Conservation (phyloP, 2,113 vertebrate species). For the Chrysochloris asiatica region DNA sequence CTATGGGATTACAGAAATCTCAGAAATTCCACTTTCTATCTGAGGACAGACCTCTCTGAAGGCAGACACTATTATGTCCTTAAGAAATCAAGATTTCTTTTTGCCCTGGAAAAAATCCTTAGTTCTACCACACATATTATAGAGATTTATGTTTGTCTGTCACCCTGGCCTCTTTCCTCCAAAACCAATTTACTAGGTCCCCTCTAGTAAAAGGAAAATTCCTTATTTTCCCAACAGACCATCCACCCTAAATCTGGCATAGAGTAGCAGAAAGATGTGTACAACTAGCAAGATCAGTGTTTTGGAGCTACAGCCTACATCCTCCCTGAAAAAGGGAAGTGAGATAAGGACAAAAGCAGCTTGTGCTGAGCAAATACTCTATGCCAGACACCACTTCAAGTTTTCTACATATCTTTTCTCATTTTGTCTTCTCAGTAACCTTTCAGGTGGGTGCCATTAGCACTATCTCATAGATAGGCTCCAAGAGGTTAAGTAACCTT, state of each 20-base stretch:
- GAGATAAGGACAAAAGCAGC: neutral
- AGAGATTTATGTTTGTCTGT: conserved; percentile 19
- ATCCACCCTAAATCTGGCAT: conserved; percentile 10
- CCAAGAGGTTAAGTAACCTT: conserved; percentile 18
- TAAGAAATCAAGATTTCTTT: conserved; percentile 38
- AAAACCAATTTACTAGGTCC: neutral
- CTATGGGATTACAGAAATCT: neutral
- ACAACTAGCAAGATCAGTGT: neutral
- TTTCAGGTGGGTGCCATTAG: neutral
- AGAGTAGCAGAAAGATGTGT: neutral
- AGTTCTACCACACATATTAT: neutral
- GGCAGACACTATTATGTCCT: conserved; percentile 4
- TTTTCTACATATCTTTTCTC: neutral
- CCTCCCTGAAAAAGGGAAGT: neutral
- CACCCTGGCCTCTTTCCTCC: neutral
- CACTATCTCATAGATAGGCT: neutral
- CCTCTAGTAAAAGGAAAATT: conserved; percentile 54
- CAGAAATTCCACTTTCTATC: conserved; percentile 13
- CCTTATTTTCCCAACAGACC: neutral
- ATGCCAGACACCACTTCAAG: neutral
- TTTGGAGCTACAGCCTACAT: neutral
- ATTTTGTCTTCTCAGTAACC: conserved; percentile 21
- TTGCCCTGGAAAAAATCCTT: conserved; percentile 20
- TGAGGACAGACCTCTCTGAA: neutral
- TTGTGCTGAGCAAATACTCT: neutral